Base-by-base conservation (phyloP, 92 coral and sea anemone species). In the Muricea muricata region DNA sequence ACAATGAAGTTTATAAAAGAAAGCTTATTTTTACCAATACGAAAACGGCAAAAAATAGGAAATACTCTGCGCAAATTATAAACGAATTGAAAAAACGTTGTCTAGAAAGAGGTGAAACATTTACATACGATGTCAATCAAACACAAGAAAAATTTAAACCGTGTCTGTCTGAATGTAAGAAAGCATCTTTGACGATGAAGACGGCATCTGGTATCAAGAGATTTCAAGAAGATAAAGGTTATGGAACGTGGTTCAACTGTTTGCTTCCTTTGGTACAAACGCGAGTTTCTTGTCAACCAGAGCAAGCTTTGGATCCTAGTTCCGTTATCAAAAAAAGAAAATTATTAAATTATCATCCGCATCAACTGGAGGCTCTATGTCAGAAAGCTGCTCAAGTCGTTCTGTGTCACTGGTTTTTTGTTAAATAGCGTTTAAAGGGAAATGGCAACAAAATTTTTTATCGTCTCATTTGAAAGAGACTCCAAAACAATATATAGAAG, bases 261-360 rank as follows among this genome's bases (percentile, higher is more conserved):
- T 81, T 87, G 42, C 82, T 54, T 87, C 45, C 90, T 39, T 56
- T 71, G 6, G 82, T 80, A 17, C 81, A 87, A 81, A 70, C 90
- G 71, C 72, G 82, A 61, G 90, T 56, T 12, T 70, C 90, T 9
- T 87, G 90, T 47, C 86, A 80, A 68, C 90, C 90, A 34, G 81
- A 87, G 48, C 86, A 41, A 65, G 86, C 90, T 77, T 37, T 52
- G 68, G 86, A 87, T 47, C 90, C 90, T 29, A 80, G 86, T 77
- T 54, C 61, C 14, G 20, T 54, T 26, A 54, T 54, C 61, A 54
- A 54, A 7, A 54, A 54, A 54, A 54, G n/a, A n/a, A n/a, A n/a
- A n/a, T n/a, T n/a, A n/a, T n/a, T n/a, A n/a, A n/a, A n/a, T n/a
- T n/a, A n/a, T n/a, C n/a, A n/a, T n/a, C n/a, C n/a, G 61, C 61